Base-by-base conservation (phyloP, 2,888 invertebrate genomes). In the Axea sp. region DNA sequence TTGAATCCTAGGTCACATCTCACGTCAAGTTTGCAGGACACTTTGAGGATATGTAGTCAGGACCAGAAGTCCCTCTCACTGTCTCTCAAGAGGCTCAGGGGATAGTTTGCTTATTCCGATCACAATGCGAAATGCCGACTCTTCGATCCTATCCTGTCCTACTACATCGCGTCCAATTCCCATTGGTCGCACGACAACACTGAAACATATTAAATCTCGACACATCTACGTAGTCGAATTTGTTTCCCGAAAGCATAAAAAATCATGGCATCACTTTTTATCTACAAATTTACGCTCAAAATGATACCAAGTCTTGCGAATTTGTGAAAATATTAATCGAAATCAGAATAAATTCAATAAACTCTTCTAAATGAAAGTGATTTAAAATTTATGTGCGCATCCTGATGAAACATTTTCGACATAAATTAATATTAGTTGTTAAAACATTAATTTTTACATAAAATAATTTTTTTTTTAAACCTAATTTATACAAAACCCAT, bases 171-270 rank as follows among this genome's bases (percentile, higher is more conserved):
- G 78, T 77, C 78, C 76, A 78, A 68, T 69, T 74, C 68, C 68
- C 73, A 73, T 59, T 41, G 73, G 75, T 76, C 72, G 76, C 79
- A 78, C 69, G 75, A 78, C 79, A 80, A 81, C 81, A 78, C 82
- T 83, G 82, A 84, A 84, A 84, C 85, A 84, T 85, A 85, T 85
- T 85, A 85, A 84, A 83, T 82, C 82, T 79, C 59, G 62, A 67
- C 62, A 65, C 60, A 67, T 71, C 49, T 28, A 43, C 22, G 39
- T 35, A 62, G 62, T 67, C 49, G 59, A 51, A 60, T 65, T 65
- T 72, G 59, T 59, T 59, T 65, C 33, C 22, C 39, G 4, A 19
- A 55, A 53, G 35, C 45, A 31, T 28, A 8, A 9, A 51, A 49
- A 64, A 64, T 64, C 51, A 64, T 6, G 26, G 7, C 28, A 15